These are phyloP conservation scores for Dynastes hyllus DNA, from an alignment of 2,888 invertebrate genomes.

Conservation along the genomic window DNA sequence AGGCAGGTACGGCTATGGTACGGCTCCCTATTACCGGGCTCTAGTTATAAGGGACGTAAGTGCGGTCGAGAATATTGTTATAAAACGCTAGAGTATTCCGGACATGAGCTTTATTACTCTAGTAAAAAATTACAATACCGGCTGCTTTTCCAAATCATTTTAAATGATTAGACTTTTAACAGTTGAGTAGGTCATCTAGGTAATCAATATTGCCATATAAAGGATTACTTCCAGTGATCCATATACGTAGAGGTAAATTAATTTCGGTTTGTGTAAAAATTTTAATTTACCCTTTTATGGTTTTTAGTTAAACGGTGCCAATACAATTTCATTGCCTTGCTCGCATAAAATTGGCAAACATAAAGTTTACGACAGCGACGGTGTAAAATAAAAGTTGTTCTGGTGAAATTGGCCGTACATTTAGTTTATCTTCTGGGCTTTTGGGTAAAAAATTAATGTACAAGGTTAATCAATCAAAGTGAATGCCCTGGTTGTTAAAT, in stretches of 20 bases:
- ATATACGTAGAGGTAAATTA: not conserved
- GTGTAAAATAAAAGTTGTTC: slow-evolving; percentile 22
- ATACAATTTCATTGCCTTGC: slow-evolving; percentile 13
- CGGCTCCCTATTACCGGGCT: too few relatives aligned
- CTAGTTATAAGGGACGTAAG: too few relatives aligned
- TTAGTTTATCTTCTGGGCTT: slow-evolving; percentile 8
- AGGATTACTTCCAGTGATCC: too few relatives aligned
- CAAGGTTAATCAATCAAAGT: not conserved
- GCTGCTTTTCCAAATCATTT: too few relatives aligned
- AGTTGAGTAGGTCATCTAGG: too few relatives aligned
- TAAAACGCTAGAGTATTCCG: too few relatives aligned
- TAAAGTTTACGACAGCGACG: slow-evolving; percentile 22
- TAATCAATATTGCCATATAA: too few relatives aligned
- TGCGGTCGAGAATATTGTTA: too few relatives aligned
- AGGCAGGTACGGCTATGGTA: too few relatives aligned
- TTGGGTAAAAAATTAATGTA: slow-evolving; percentile 11
- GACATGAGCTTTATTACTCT: too few relatives aligned
- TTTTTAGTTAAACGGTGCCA: slow-evolving; percentile 16
- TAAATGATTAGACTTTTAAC: too few relatives aligned
- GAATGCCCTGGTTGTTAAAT: not conserved
- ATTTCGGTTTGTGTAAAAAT: slow-evolving; percentile 1
- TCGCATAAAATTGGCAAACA: slow-evolving; percentile 29
- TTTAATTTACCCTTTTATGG: slow-evolving; percentile 11
- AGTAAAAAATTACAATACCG: too few relatives aligned
- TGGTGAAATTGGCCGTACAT: slow-evolving; percentile 17